Evolutionary conservation across 2,113 vertebrate genomes (phyloP), one percentile per base, ranked within the genome.

Genomic region (Verasper variegatus): DNA sequence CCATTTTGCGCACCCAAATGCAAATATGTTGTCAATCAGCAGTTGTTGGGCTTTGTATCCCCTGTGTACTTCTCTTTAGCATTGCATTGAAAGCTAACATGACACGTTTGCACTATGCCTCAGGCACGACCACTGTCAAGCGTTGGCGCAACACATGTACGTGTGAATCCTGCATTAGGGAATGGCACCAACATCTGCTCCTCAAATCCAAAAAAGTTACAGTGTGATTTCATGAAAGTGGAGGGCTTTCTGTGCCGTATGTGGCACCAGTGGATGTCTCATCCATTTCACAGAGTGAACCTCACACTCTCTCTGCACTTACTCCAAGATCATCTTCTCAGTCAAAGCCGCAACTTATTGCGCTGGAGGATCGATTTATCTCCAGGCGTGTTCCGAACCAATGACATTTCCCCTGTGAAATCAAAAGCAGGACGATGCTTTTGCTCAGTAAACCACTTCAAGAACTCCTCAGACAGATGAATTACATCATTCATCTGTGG

Each of bases 401-500:
- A 31, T 56, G 40, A 82, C 63, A 56, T 72, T 59, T 80, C 40
- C 64, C 69, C 57, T 71, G 56, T 27, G 51, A 65, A 86, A 89
- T 90, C 31, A 74, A 79, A 89, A 89, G 60, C 83, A 86, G 76
- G 68, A 65, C 54, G 45, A 7, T 11, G 54, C 73, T 79, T 76
- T 58, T 35, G 26, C 79, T 70, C 61, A 47, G 72, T 52, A 83
- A 49, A 14, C 62, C 21, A 12, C 65, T 78, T 63, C 74, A 71
- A 56, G 58, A 27, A 24, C 65, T 69, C 65, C 23, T 54, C 42
- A 76, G 76, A 63, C 77, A 74, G 45, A 82, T 60, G 64, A 49
- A 74, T 80, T 9, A 85, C 76, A 76, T 91, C 89, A 89, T 65
- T 59, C 47, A 80, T 58, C 11, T 81, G 75, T 74, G 81, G 87